Conservation (phyloP, 2,797 vertebrate species). For the Nannoperca obscura region DNA sequence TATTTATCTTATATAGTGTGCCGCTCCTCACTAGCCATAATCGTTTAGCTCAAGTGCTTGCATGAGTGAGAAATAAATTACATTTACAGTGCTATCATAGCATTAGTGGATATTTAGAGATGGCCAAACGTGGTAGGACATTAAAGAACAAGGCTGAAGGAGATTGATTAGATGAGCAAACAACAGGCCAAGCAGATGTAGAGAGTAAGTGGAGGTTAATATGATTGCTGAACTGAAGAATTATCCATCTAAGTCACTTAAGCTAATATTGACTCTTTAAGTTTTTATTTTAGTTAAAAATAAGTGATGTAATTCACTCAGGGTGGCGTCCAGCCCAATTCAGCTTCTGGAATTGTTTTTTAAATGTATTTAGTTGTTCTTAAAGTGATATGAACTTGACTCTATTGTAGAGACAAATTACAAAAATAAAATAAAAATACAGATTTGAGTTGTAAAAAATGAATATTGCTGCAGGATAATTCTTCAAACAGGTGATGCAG, state of each 20-base stretch:
- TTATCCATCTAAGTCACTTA: slow-evolving; percentile 76
- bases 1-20: slow-evolving; percentile 83
- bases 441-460: not conserved
- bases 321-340: slow-evolving; percentile 26
- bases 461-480: not conserved
- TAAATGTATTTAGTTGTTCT: slow-evolving; percentile 52
- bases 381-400: slow-evolving; percentile 29
- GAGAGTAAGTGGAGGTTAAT: slow-evolving; percentile 80
- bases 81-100: slow-evolving; percentile 83
- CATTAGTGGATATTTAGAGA: slow-evolving; percentile 84
- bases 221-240: slow-evolving; percentile 76
- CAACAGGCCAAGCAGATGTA: slow-evolving; percentile 77
- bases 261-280: slow-evolving; percentile 71
- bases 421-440: slow-evolving; percentile 6
- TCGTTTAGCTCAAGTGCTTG: slow-evolving; percentile 84
- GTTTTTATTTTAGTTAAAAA: slow-evolving; percentile 76
- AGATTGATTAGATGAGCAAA: slow-evolving; percentile 84
- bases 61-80: slow-evolving; percentile 85
- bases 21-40: slow-evolving; percentile 77
- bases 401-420: not conserved
- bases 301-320: slow-evolving; percentile 67
- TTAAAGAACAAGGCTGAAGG: slow-evolving; percentile 82
- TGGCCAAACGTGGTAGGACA: slow-evolving; percentile 79
- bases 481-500: not conserved
- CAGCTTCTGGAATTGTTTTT: slow-evolving; percentile 51